phyloP scores from a whole-genome alignment of 2,113 vertebrate species.

The Oreamnos americanus region DNA sequence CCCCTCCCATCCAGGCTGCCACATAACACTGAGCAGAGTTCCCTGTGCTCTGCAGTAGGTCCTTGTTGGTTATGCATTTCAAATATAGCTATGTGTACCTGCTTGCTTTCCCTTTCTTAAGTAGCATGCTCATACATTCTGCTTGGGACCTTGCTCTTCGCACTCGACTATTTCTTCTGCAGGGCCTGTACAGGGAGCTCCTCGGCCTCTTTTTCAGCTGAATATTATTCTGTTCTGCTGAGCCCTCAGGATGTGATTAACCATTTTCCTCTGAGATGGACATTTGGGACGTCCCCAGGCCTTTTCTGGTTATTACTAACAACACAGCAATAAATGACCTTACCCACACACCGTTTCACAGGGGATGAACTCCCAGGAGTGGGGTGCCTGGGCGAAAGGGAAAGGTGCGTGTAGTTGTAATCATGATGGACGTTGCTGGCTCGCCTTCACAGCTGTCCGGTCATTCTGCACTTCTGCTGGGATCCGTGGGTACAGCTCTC shows the following conservation, averaged over 20 bases:
- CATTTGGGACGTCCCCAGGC: background rate
- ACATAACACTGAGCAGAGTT: background rate
- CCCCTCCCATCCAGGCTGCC: background rate
- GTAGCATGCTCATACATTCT: background rate
- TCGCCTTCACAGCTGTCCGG: rapidly evolving
- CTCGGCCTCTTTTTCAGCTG: background rate
- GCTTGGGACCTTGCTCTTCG: background rate
- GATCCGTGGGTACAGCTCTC: rapidly evolving
- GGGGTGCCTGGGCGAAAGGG: background rate
- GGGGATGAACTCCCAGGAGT: background rate
- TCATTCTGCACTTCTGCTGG: background rate
- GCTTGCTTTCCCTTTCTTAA: background rate
- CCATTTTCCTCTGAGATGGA: background rate
- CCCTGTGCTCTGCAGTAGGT: rapidly evolving
- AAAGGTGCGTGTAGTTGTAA: background rate
- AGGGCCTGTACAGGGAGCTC: background rate
- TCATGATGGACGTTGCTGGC: rapidly evolving
- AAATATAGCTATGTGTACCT: background rate
- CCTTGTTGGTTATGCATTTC: background rate
- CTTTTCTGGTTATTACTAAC: background rate
- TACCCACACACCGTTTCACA: background rate
- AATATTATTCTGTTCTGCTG: background rate
- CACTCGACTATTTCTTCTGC: background rate
- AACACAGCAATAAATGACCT: background rate
- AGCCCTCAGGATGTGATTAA: background rate